A percentile compares a stretch with the other conserved stretches of the same genome.
Evolutionary conservation across 1,140 invertebrate genomes (phyloP).

Genomic region (Glossosoma conforme): DNA sequence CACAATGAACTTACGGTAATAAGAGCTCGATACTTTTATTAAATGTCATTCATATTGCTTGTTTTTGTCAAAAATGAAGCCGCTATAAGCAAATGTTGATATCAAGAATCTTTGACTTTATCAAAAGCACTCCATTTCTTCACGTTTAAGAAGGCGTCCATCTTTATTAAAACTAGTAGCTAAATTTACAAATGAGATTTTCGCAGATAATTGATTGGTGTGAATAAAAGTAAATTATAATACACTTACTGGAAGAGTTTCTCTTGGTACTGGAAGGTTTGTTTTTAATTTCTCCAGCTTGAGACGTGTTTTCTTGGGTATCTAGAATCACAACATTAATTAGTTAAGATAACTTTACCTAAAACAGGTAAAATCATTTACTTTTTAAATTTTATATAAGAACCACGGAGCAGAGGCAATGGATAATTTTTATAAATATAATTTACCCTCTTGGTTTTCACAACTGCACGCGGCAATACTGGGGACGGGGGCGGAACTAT

Average conservation of each 20-base stretch:
- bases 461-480: constrained; percentile 38
- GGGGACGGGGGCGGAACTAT: constrained; percentile 43
- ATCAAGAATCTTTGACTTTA: no score
- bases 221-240: no score
- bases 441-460: constrained; percentile 33
- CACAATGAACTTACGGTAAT: no score
- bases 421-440: neutral
- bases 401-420: neutral
- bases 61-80: constrained; percentile 15
- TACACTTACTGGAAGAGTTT: constrained; percentile 26
- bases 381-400: neutral
- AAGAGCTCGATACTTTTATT: no score
- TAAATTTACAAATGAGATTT: no score
- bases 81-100: no score
- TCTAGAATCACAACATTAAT: constrained; percentile 33
- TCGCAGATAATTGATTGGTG: no score
- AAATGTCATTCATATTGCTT: no score
- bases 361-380: neutral
- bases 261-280: constrained; percentile 16
- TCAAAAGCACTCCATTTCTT: no score
- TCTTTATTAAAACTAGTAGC: no score
- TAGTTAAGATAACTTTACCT: neutral
- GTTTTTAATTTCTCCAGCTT: constrained; percentile 42
- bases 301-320: constrained; percentile 36
- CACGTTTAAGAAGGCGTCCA: no score